Base-by-base conservation (phyloP, 2,888 invertebrate genomes). In the Melitaea athalia region DNA sequence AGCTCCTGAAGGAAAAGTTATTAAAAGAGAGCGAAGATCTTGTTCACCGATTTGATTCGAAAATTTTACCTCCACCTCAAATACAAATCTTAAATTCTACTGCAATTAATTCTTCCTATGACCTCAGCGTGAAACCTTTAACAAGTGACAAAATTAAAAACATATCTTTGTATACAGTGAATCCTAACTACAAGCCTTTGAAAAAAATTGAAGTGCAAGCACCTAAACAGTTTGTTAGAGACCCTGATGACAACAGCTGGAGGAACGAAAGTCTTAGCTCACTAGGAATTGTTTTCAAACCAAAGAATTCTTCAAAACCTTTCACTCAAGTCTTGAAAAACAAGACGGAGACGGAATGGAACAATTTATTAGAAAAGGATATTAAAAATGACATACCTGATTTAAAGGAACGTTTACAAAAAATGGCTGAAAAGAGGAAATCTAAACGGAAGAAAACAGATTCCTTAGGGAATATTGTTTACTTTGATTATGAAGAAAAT, bases 191-290 rank as follows among this genome's bases (percentile, higher is more conserved):
- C 71, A 92, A 86, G 69, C 87, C 88, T 7, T 82, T 89, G 76
- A 92, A 91, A 67, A 91, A 89, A 77, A 81, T 92, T 49, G 91
- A 91, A 60, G 83, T 91, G 0, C 86, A 86, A 73, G 84, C 88
- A 7, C 79, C 84, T 1, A 91, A 89, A 71, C 81, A 79, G 4
- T 86, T 87, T 65, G 75, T 88, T 17, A 78, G 91, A 75, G 85
- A 92, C 66, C 92, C 92, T 0, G 92, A 92, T 65, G 92, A 92
- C 70, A 91, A 91, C 68, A 91, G 90, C 70, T 92, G 92, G 92
- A 85, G 92, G 78, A 92, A 92, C 71, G 91, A 92, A 79, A 92
- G 92, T 71, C 85, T 92, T 55, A 92, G 88, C 73, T 91, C 89
- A 5, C 70, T 91, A 49, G 92, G 92, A 38, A 92, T 92, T n/a